Conservation (phyloP, 2,113 vertebrate genomes). For the Syngnathus typhle region DNA sequence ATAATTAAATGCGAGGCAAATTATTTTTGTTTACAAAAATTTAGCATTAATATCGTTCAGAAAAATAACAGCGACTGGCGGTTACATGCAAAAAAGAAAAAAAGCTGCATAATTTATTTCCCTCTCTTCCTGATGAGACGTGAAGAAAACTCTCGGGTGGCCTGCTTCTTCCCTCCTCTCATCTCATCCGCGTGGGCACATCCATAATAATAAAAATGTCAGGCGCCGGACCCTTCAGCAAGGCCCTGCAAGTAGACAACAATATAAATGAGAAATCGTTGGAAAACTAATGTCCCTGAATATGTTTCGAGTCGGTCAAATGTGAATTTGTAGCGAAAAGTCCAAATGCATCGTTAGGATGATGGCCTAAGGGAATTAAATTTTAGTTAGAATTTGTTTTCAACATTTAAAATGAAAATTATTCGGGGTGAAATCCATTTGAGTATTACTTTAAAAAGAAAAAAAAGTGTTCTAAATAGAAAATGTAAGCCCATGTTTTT, state of each 20-base stretch:
- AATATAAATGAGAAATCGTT: conserved; percentile 62
- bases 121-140: conserved; percentile 21
- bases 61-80: neutral
- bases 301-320: conserved; percentile 46
- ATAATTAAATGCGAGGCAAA: neutral
- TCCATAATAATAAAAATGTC: conserved; percentile 67
- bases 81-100: conserved; percentile 11
- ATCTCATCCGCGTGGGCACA: conserved; percentile 54
- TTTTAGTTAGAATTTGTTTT: neutral
- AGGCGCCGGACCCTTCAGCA: conserved; percentile 38
- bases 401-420: neutral
- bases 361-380: neutral
- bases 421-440: neutral
- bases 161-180: conserved; percentile 37
- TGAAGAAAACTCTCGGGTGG: conserved; percentile 45
- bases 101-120: conserved; percentile 9
- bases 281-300: conserved; percentile 43
- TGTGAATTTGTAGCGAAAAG: conserved; percentile 5
- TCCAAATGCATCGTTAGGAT: neutral
- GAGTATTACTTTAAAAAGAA: neutral
- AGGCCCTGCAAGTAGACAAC: conserved; percentile 54
- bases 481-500: neutral
- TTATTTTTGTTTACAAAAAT: neutral
- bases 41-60: neutral
- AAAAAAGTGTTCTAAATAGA: neutral